Conservation (phyloP, 2,888 invertebrate species). For the Hydropsyche betteni region DNA sequence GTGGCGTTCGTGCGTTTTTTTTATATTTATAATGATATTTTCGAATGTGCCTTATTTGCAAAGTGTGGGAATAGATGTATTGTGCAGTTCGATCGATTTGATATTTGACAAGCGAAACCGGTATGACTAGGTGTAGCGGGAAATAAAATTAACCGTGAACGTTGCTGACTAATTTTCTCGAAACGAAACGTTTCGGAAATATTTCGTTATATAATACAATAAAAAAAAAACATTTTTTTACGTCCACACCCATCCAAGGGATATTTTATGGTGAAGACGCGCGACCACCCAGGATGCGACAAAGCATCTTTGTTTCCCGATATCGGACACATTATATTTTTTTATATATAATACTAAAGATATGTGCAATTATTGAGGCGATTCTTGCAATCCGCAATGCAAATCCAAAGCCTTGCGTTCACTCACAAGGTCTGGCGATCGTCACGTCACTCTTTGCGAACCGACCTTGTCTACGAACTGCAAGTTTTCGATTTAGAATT, state of each 20-base stretch:
- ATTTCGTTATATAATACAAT: too few relatives aligned
- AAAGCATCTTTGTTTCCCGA: too few relatives aligned
- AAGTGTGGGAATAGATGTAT: background rate
- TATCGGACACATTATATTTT: too few relatives aligned
- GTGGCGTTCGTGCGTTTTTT: background rate
- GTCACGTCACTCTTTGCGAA: constrained; percentile 19
- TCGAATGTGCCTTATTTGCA: background rate
- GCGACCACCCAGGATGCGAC: too few relatives aligned
- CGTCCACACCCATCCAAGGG: too few relatives aligned
- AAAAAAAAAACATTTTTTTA: too few relatives aligned
- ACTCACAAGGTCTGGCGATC: constrained; percentile 12
- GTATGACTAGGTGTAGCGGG: background rate
- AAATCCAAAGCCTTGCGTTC: constrained; percentile 32
- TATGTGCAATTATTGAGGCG: constrained; percentile 21
- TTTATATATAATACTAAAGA: too few relatives aligned
- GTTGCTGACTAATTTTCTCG: background rate
- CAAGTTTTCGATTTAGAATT: too few relatives aligned
- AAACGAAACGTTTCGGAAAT: too few relatives aligned
- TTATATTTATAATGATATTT: background rate
- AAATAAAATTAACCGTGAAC: constrained; percentile 11
- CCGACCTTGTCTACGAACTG: constrained; percentile 7
- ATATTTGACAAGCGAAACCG: constrained; percentile 23
- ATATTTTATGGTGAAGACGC: too few relatives aligned
- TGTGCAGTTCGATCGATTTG: constrained; percentile 13
- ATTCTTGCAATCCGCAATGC: constrained; percentile 18